phyloP scores from a whole-genome alignment of 2,797 vertebrate genomes.

The Pristis pectinata region DNA sequence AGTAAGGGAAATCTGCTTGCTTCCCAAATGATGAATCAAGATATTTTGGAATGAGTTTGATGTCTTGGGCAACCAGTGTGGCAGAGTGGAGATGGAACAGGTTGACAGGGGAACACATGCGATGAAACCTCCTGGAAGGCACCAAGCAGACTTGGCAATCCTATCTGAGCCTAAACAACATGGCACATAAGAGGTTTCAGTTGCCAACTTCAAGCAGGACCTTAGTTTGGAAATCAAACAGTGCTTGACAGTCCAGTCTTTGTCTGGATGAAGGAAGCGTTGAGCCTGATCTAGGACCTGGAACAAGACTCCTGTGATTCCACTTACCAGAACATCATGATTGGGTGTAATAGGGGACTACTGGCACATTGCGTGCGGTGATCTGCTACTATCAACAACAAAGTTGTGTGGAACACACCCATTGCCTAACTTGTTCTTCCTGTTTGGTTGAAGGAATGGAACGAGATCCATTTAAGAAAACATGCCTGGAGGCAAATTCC shows the following conservation, averaged over 20 bases:
- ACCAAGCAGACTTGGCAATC: not conserved
- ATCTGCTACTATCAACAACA: not conserved
- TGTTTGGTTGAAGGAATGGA: not conserved
- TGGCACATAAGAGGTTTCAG: not conserved
- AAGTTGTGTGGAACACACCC: not conserved
- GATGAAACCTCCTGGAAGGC: not conserved
- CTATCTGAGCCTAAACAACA: too few species aligned
- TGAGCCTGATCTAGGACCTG: not conserved
- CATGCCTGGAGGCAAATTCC: not conserved
- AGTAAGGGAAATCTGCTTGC: not conserved
- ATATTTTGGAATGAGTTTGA: not conserved
- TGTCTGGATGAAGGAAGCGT: not conserved
- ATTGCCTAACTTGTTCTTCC: not conserved
- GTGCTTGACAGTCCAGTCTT: too few species aligned
- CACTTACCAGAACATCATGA: not conserved
- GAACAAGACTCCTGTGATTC: too few species aligned
- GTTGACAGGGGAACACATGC: not conserved
- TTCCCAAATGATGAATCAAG: not conserved
- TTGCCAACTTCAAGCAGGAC: too few species aligned
- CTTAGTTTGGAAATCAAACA: too few species aligned
- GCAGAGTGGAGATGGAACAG: not conserved
- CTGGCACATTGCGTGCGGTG: not conserved
- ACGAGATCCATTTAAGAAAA: not conserved
- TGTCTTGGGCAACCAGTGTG: not conserved
- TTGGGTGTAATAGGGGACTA: not conserved